A percentile compares a stretch with the other conserved stretches of the same genome.
These are phyloP conservation scores for Sebastes nivosus DNA, from an alignment of 2,797 vertebrate genomes.

Conservation along the genomic window DNA sequence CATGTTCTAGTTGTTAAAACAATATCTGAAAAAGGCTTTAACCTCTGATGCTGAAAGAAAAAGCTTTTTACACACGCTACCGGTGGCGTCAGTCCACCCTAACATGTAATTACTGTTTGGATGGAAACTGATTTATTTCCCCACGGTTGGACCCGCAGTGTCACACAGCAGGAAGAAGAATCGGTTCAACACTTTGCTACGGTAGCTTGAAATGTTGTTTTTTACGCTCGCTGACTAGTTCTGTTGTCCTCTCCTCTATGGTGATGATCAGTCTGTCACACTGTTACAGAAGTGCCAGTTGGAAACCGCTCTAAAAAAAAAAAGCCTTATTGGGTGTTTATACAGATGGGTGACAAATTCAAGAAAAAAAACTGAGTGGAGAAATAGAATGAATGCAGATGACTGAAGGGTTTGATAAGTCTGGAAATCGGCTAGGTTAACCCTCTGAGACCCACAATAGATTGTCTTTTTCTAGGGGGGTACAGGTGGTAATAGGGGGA, in stretches of 20 bases:
- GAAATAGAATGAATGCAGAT: not conserved
- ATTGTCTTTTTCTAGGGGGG: no score
- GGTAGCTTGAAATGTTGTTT: slow-evolving; percentile 37
- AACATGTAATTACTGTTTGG: slow-evolving; percentile 64
- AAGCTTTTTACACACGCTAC: slow-evolving; percentile 22
- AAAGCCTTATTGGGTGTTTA: slow-evolving; percentile 37
- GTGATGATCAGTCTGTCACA: slow-evolving; percentile 33
- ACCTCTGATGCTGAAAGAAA: slow-evolving; percentile 30
- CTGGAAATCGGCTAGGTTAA: not conserved
- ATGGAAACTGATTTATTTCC: slow-evolving; percentile 65
- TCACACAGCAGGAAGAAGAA: slow-evolving; percentile 46
- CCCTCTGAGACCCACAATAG: not conserved
- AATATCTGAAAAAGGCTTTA: not conserved
- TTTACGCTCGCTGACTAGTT: slow-evolving; percentile 19
- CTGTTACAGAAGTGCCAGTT: slow-evolving; percentile 9
- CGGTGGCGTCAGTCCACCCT: slow-evolving; percentile 44
- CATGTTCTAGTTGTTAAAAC: not conserved
- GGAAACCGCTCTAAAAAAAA: not conserved
- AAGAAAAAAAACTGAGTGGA: not conserved
- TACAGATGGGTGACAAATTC: slow-evolving; percentile 30
- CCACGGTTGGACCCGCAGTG: slow-evolving; percentile 26
- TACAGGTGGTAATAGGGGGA: no score
- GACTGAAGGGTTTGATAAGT: not conserved
- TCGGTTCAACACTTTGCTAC: slow-evolving; percentile 36
- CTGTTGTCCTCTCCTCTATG: slow-evolving; percentile 36